A percentile compares a stretch with the other conserved stretches of the same genome.
phyloP scores from a whole-genome alignment of 2,797 vertebrate species.

The Euthynnus affinis region DNA sequence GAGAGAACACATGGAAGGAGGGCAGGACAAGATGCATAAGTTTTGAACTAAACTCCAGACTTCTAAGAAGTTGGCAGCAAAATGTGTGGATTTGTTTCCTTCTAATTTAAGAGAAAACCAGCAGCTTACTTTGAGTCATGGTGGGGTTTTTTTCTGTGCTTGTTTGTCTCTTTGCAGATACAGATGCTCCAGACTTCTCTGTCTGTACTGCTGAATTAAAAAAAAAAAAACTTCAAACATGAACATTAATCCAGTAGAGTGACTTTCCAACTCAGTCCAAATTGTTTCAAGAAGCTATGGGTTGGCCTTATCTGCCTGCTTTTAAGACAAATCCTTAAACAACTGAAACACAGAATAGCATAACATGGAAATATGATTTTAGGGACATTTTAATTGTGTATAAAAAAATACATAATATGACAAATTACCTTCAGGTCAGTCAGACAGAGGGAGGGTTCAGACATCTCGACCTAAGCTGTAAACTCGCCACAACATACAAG shows the following conservation, averaged over 20 bases:
- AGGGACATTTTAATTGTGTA: not conserved
- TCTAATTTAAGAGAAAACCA: not conserved
- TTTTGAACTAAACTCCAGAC: slow-evolving; percentile 7
- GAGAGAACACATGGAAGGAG: slow-evolving; percentile 23
- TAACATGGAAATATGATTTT: too few relatives aligned
- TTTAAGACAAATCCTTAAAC: not conserved
- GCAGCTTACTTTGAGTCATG: not conserved
- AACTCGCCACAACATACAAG: not conserved
- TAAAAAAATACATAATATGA: not conserved
- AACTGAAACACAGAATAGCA: not conserved
- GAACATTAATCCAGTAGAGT: not conserved
- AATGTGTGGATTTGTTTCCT: not conserved
- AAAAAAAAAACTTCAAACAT: not conserved
- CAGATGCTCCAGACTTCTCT: not conserved
- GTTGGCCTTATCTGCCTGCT: not conserved
- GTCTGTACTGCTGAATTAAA: not conserved
- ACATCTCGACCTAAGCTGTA: not conserved
- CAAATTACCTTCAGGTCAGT: not conserved
- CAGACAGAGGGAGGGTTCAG: not conserved
- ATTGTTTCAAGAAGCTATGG: not conserved
- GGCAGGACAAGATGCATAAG: not conserved
- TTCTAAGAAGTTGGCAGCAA: not conserved
- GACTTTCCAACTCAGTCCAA: not conserved
- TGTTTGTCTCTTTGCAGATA: not conserved
- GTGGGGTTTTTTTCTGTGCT: not conserved